Percentiles rank a stretch among this genome's conserved stretches.
phyloP scores from a whole-genome alignment of 2,888 invertebrate genomes.

The Pyrrhopygopsis socrates region DNA sequence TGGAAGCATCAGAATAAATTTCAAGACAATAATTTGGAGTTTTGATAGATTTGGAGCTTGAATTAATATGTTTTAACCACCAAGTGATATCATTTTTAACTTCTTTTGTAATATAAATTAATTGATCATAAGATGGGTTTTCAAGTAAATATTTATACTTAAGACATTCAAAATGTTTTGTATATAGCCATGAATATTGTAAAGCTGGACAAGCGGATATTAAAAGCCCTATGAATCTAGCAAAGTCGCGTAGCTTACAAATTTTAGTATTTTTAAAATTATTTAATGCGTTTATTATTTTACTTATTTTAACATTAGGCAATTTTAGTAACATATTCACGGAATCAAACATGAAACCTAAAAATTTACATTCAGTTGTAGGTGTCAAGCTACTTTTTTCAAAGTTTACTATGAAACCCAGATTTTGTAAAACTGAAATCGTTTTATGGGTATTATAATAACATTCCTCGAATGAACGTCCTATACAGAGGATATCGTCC shows the following conservation, averaged over 20 bases:
- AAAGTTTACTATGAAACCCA: conserved; percentile 43
- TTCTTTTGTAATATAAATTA: neutral
- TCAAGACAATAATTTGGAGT: neutral
- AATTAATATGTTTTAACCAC: conserved; percentile 14
- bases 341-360: conserved; percentile 52
- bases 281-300: conserved; percentile 23
- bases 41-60: neutral
- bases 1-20: conserved; percentile 29
- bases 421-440: neutral
- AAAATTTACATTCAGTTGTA: conserved; percentile 19
- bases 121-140: neutral
- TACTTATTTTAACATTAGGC: conserved; percentile 2
- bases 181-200: conserved; percentile 59
- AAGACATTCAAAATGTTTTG: conserved; percentile 39
- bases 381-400: conserved; percentile 28
- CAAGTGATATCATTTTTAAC: neutral
- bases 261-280: neutral
- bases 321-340: conserved; percentile 26
- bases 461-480: neutral
- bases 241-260: conserved; percentile 54
- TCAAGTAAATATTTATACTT: conserved; percentile 7
- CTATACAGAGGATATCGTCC: conserved; percentile 40
- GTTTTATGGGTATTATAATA: neutral
- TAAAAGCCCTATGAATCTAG: conserved; percentile 34
- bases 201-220: conserved; percentile 56